A percentile compares a stretch with the other conserved stretches of the same genome.
phyloP scores from a whole-genome alignment of 2,113 vertebrate species.

The Labeo catla region DNA sequence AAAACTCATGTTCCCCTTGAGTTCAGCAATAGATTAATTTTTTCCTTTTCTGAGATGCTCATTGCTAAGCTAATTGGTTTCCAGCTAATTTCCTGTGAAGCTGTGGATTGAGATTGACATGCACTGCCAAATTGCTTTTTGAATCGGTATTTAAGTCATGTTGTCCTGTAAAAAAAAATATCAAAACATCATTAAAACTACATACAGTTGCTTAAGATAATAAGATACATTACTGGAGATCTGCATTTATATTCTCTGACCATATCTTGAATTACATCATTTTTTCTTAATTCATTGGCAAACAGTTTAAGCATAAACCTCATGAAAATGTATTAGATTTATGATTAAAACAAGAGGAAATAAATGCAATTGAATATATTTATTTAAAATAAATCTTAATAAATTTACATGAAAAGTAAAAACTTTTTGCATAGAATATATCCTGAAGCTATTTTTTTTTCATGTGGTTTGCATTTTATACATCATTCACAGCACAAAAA shows the following conservation, averaged over 20 bases:
- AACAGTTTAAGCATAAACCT: neutral
- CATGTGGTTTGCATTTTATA: too few species aligned
- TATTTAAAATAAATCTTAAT: neutral
- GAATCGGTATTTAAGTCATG: neutral
- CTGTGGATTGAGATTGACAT: neutral
- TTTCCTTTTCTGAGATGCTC: neutral
- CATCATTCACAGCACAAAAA: too few species aligned
- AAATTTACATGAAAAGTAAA: neutral
- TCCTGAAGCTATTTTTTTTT: neutral
- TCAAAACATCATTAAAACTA: neutral
- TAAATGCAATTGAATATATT: neutral
- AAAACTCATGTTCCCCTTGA: slow-evolving; percentile 26
- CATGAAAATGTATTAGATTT: too few species aligned
- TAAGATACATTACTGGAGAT: neutral
- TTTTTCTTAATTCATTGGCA: neutral
- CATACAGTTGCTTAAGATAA: neutral
- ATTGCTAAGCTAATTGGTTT: slow-evolving; percentile 48
- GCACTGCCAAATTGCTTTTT: neutral
- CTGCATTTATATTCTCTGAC: neutral
- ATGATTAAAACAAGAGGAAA: too few species aligned
- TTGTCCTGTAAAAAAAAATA: neutral
- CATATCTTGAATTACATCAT: neutral
- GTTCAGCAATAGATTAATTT: neutral
- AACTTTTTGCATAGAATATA: neutral
- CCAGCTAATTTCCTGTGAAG: slow-evolving; percentile 5